Conservation (phyloP, 2,888 invertebrate genomes). For the Sussaba pulchella region DNA sequence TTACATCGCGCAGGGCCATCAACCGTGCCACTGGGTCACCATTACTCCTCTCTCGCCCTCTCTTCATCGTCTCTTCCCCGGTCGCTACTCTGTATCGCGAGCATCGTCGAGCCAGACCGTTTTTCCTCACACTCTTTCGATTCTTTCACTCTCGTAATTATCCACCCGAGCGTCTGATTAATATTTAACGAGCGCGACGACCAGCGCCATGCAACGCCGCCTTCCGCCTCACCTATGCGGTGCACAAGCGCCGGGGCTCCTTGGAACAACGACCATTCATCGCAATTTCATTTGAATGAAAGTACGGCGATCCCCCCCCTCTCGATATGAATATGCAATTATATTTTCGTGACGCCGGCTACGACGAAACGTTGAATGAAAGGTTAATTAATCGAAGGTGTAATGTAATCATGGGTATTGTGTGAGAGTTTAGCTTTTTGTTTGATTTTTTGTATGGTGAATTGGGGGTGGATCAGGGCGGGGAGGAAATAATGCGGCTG, state of each 20-base stretch:
- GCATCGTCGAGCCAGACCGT: neutral
- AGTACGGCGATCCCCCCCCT: conserved; percentile 4
- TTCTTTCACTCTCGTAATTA: conserved; percentile 28
- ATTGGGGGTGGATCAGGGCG: too few relatives aligned
- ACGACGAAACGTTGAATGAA: conserved; percentile 11
- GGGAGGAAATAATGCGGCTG: too few relatives aligned
- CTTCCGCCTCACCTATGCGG: conserved; percentile 3
- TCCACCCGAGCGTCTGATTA: conserved; percentile 16
- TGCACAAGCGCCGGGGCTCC: neutral
- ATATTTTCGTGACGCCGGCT: neutral
- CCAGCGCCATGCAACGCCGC: neutral
- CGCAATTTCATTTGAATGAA: conserved; percentile 32
- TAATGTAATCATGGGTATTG: too few relatives aligned
- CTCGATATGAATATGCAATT: conserved; percentile 1
- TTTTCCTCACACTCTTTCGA: conserved; percentile 2
- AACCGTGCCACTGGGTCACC: conserved; percentile 65
- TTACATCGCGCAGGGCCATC: conserved; percentile 65
- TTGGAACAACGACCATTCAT: conserved; percentile 46
- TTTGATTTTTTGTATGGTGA: neutral
- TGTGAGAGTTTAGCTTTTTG: too few relatives aligned
- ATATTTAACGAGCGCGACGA: conserved; percentile 21
- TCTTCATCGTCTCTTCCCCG: neutral
- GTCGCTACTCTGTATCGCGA: conserved; percentile 1
- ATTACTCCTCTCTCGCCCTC: neutral
- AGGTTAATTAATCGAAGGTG: neutral